Base-by-base conservation (phyloP, 2,113 vertebrate species). In the Maccullochella peelii region DNA sequence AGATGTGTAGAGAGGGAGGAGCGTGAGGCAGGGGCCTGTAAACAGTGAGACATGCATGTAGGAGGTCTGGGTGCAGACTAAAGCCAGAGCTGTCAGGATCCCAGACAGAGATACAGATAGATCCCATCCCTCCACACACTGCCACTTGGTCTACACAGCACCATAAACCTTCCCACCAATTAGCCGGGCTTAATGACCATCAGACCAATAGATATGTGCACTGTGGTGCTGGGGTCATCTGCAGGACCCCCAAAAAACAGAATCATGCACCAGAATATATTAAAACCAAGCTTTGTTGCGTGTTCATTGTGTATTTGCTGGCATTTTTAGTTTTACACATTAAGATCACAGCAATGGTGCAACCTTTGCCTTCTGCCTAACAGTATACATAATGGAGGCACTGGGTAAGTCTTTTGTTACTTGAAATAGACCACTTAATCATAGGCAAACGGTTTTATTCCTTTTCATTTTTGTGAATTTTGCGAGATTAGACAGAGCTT, bases 21-120 rank as follows among this genome's bases (percentile, higher is more conserved):
- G 85, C 73, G 67, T 79, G 85, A 88, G 90, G 72, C 38, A 33
- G 82, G 83, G 80, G 87, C 74, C 80, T 81, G 91, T 93, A 92
- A 91, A 93, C 89, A 91, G 82, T 90, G 88, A 88, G 89, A 87
- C 82, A 77, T 89, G 89, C 78, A 89, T 93, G 90, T 94, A 92
- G 92, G 92, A 93, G 92, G 93, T 93, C 92, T 85, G 84, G 81
- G 83, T 88, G 88, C 87, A 92, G 91, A 93, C 91, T 94, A 82
- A 94, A 93, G 80, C 92, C 94, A 93, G 94, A 94, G 88, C 91
- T 91, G 88, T 92, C 91, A 92, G 86, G 82, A 84, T 90, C 83
- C 67, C 90, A 94, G 91, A 93, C 89, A 82, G 89, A 91, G 89
- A 94, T 92, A 94, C 59, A 85, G 88, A 89, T 63, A 87, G 83